A percentile compares a stretch with the other conserved stretches of the same genome.
Evolutionary conservation across 2,888 invertebrate species (phyloP).

Genomic region (Phoenoteleia sp.): DNA sequence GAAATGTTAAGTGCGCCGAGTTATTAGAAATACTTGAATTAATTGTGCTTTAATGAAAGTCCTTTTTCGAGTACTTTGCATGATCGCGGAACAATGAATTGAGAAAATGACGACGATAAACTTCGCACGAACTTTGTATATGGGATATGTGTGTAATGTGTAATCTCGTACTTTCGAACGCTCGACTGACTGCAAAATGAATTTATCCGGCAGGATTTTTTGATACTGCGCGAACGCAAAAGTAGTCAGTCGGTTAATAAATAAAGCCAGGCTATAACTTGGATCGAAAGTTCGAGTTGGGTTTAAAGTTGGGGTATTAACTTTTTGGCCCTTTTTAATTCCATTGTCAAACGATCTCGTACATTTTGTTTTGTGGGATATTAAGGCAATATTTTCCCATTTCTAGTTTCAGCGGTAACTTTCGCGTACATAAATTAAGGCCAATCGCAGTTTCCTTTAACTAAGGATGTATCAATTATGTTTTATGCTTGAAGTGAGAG

Average conservation of each 20-base stretch:
- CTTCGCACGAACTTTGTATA: constrained; percentile 32
- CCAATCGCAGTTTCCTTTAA: no score
- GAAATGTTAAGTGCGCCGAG: no score
- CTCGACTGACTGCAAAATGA: constrained; percentile 29
- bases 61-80: constrained; percentile 3
- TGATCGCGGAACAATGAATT: constrained; percentile 15
- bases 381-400: no score
- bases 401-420: background rate
- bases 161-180: constrained; percentile 27
- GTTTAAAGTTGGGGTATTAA: constrained; percentile 12
- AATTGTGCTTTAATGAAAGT: background rate
- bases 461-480: no score
- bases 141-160: constrained; percentile 7
- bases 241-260: constrained; percentile 30
- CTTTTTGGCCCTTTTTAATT: constrained; percentile 11
- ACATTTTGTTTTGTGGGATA: no score
- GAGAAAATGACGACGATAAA: constrained; percentile 40
- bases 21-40: background rate
- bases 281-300: background rate
- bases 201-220: constrained; percentile 26
- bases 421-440: no score
- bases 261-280: constrained; percentile 27
- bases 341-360: background rate
- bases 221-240: constrained; percentile 26
- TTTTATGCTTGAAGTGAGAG: no score